Evolutionary conservation across 2,888 invertebrate genomes (phyloP).

Genomic region (Scelioninae gen. 2): DNA sequence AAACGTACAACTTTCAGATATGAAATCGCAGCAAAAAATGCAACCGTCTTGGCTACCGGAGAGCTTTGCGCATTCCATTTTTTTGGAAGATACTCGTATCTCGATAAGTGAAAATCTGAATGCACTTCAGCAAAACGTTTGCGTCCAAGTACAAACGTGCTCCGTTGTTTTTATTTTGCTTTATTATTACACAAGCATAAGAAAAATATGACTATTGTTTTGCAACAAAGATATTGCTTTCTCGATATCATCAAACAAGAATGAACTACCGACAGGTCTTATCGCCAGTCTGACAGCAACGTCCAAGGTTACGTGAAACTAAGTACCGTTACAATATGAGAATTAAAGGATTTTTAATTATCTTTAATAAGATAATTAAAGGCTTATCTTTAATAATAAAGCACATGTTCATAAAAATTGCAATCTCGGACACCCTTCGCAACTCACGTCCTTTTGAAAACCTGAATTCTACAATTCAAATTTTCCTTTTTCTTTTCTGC

Average conservation of each 20-base stretch:
- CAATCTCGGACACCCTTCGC: neutral
- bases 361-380: too few species aligned
- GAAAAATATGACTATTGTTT: slow-evolving; percentile 1
- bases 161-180: neutral
- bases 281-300: slow-evolving; percentile 8
- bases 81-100: neutral
- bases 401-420: too few species aligned
- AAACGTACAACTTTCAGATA: slow-evolving; percentile 12
- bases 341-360: too few species aligned
- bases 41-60: neutral
- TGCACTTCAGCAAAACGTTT: slow-evolving; percentile 3
- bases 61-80: slow-evolving; percentile 5
- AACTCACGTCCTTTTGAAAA: slow-evolving; percentile 24
- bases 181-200: slow-evolving; percentile 7
- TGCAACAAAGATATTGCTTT: slow-evolving; percentile 16
- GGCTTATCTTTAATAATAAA: too few species aligned
- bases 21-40: slow-evolving; percentile 4
- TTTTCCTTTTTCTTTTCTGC: slow-evolving; percentile 28
- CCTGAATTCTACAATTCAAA: too few species aligned
- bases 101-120: slow-evolving; percentile 18
- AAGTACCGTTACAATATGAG: too few species aligned
- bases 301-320: slow-evolving; percentile 15
- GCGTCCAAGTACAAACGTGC: too few species aligned
- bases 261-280: slow-evolving; percentile 20
- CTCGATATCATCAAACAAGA: slow-evolving; percentile 19